A percentile compares a stretch with the other conserved stretches of the same genome.
These are phyloP conservation scores for Lepilemur septentrionalis DNA, from an alignment of 2,797 vertebrate genomes.

Conservation along the genomic window DNA sequence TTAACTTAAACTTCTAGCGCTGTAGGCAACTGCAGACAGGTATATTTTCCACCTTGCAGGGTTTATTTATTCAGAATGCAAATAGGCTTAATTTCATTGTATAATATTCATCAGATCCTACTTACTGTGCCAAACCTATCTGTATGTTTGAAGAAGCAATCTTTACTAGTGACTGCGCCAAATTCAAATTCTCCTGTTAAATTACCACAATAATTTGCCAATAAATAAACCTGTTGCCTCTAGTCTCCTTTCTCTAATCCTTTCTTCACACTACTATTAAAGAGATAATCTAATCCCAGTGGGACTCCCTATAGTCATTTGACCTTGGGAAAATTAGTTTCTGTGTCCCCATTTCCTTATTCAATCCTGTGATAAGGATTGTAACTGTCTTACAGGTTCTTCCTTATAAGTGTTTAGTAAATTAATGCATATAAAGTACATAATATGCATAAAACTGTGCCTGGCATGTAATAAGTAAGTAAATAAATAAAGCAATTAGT, in stretches of 20 bases:
- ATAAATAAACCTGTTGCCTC: not conserved
- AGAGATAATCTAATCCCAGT: not conserved
- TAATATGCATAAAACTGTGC: not conserved
- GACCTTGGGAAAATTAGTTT: conserved; percentile 24
- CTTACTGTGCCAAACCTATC: not conserved
- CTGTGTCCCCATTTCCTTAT: conserved; percentile 11
- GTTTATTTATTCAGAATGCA: conserved; percentile 44
- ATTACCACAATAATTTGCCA: conserved; percentile 8
- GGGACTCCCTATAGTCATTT: not conserved
- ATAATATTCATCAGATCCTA: not conserved
- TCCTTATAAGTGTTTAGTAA: not conserved
- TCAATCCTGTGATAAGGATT: conserved; percentile 34
- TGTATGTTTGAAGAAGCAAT: conserved; percentile 21
- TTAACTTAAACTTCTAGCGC: conserved; percentile 40
- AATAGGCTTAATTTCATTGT: conserved; percentile 44
- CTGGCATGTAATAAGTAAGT: not conserved
- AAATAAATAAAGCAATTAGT: not conserved
- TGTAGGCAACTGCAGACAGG: not conserved
- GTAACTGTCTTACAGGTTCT: not conserved
- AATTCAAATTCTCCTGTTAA: conserved; percentile 8
- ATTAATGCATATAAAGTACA: not conserved
- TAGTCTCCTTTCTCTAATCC: not conserved
- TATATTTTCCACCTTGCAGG: not conserved
- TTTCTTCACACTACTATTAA: not conserved
- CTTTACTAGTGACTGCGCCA: not conserved